These are phyloP conservation scores for Drosophila lacertosa DNA, from an alignment of 1,140 invertebrate genomes.

Conservation along the genomic window DNA sequence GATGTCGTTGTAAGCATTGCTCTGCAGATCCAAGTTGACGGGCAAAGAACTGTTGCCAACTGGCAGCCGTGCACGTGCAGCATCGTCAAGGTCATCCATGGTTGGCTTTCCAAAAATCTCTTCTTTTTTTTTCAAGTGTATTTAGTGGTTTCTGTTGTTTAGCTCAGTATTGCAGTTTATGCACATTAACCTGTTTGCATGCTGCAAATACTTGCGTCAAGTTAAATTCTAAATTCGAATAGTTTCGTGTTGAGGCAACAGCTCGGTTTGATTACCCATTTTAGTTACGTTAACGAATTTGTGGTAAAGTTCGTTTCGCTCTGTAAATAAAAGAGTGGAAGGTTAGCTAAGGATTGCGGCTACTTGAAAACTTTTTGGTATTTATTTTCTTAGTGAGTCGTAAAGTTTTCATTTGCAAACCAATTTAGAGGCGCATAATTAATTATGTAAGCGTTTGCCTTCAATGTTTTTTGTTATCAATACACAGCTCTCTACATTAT, in stretches of 20 bases:
- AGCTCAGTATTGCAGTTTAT: too few species aligned
- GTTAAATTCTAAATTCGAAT: constrained; percentile 2
- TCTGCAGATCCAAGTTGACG: constrained; percentile 18
- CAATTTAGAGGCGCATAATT: too few species aligned
- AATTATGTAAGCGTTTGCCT: too few species aligned
- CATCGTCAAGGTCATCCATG: constrained; percentile 29
- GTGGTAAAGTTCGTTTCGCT: neutral
- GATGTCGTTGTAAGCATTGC: constrained; percentile 33
- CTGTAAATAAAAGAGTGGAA: neutral
- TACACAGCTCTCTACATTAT: too few species aligned
- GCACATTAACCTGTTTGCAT: constrained; percentile 13
- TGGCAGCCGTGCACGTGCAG: constrained; percentile 2
- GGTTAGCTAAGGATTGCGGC: neutral
- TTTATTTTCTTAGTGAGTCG: too few species aligned
- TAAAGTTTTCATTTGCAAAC: too few species aligned
- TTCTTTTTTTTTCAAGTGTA: neutral
- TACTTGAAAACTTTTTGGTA: too few species aligned
- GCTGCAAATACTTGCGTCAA: neutral
- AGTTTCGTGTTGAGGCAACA: neutral
- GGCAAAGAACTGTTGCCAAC: constrained; percentile 1
- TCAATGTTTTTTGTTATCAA: too few species aligned
- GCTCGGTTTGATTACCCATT: neutral
- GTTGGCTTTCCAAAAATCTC: constrained; percentile 7
- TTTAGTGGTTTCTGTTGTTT: neutral
- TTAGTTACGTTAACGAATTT: neutral